Conservation (phyloP, 2,797 vertebrate genomes). For the Eulemur mongoz region DNA sequence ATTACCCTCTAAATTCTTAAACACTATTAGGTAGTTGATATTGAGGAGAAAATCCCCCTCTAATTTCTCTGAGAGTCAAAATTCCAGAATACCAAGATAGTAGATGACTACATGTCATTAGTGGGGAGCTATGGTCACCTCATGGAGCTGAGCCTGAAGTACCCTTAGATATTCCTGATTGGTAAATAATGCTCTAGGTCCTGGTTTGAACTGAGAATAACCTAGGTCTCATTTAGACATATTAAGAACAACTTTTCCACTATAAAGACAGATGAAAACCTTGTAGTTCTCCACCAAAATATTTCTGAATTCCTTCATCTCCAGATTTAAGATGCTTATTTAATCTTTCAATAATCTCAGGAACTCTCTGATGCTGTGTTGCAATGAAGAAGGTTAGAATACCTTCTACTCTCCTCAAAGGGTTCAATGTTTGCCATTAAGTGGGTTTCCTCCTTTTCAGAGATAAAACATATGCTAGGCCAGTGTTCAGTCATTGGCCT, state of each 20-base stretch:
- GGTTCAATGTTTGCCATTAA: neutral
- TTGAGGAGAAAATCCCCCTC: neutral
- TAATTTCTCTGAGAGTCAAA: neutral
- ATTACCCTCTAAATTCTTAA: slow-evolving; percentile 11
- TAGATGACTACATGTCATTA: neutral
- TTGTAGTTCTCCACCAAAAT: neutral
- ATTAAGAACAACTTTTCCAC: neutral
- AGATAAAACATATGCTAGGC: neutral
- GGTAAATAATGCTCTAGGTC: neutral
- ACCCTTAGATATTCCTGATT: neutral
- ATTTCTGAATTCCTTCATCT: neutral
- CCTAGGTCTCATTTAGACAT: neutral
- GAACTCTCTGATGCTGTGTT: neutral
- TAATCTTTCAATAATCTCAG: neutral
- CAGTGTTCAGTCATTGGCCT: neutral
- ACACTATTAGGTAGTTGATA: neutral
- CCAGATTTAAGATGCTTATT: neutral
- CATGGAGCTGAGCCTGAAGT: neutral
- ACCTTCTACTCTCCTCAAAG: neutral
- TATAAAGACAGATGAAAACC: neutral
- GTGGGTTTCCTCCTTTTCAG: neutral
- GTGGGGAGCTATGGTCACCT: neutral
- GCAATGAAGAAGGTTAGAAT: neutral
- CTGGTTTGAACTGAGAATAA: neutral
- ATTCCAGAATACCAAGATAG: neutral